A percentile compares a stretch with the other conserved stretches of the same genome.
Conservation (phyloP, 2,888 invertebrate genomes). For the Syrphus vitripennis region DNA sequence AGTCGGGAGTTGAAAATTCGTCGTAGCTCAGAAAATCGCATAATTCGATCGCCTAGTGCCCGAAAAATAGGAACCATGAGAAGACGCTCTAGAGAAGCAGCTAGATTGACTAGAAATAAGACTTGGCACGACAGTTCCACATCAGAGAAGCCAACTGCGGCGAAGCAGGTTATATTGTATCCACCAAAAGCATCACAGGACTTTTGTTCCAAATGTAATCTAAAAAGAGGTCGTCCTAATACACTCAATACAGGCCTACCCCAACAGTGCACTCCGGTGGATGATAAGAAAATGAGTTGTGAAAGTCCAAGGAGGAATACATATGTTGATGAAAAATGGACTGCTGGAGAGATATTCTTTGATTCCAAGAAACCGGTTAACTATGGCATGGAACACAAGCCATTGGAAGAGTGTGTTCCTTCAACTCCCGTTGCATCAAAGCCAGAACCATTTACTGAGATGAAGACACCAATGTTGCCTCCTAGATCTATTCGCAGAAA, state of each 20-base stretch:
- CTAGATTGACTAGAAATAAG: slow-evolving; percentile 83
- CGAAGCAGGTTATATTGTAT: slow-evolving; percentile 25
- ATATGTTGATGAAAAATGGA: slow-evolving; percentile 78
- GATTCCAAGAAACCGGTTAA: slow-evolving; percentile 34
- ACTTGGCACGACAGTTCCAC: slow-evolving; percentile 84
- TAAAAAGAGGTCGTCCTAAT: slow-evolving; percentile 83
- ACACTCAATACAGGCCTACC: slow-evolving; percentile 80
- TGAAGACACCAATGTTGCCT: slow-evolving; percentile 75
- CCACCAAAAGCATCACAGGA: slow-evolving; percentile 72
- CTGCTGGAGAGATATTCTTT: slow-evolving; percentile 80
- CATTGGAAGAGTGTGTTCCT: slow-evolving; percentile 22
- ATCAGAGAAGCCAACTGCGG: slow-evolving; percentile 17
- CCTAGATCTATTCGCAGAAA: slow-evolving; percentile 72
- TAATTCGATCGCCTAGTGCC: slow-evolving; percentile 90
- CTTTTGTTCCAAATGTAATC: slow-evolving; percentile 83
- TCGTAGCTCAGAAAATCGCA: slow-evolving; percentile 86
- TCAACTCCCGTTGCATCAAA: slow-evolving; percentile 48
- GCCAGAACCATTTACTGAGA: slow-evolving; percentile 36
- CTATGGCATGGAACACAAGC: slow-evolving; percentile 45
- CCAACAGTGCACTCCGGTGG: slow-evolving; percentile 59
- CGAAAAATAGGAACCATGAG: slow-evolving; percentile 90
- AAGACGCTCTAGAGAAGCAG: slow-evolving; percentile 86
- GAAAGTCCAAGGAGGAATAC: background rate
- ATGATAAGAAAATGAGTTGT: slow-evolving; percentile 22
- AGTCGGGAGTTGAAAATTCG: slow-evolving; percentile 89